Evolutionary conservation across 2,113 vertebrate species (phyloP), one percentile per base, ranked within the genome.

Genomic region (Gasterosteus aculeatus): DNA sequence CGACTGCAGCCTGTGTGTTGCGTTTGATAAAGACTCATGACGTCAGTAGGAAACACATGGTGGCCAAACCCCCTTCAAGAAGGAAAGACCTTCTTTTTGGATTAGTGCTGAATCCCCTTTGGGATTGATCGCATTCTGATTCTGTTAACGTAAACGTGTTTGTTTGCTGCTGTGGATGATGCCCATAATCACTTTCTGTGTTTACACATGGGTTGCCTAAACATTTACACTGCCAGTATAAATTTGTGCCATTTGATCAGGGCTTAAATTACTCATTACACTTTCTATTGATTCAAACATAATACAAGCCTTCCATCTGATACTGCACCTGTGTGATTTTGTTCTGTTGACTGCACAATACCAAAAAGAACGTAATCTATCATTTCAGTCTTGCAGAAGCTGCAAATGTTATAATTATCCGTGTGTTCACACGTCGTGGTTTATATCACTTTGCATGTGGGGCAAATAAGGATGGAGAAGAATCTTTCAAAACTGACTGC

Each of bases 311-410:
- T 53, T 56, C 76, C 33, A 71, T 87, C 80, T 75, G 72, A 74
- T 71, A 69, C 58, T 5, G 69, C 89, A 86, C 79, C 83, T 89
- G 85, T 57, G 74, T 84, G 74, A 82, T 71, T 81, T 41, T 61
- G 64, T 71, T 79, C 57, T 71, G 70, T 76, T 69, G 73, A 66
- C 78, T 60, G 72, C 66, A 58, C 69, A 74, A 31, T n/a, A 60
- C 77, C 63, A 68, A 73, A 71, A 80, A 71, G 64, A 78, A 87
- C 87, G 73, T 69, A 77, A 87, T 85, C 66, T n/a, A 79, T 86
- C 75, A 51, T 49, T 67, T 77, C 77, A 64, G 29, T 66, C 19
- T 54, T 72, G 68, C 31, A 72, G 42, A 67, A 65, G 72, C 44
- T 60, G 31, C 22, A 81, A 59, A 54, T 65, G 65, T 44, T 70